A percentile compares a stretch with the other conserved stretches of the same genome.
Conservation (phyloP, 35 echinoderm and acorn worm genomes). For the Apostichopus japonicus region DNA sequence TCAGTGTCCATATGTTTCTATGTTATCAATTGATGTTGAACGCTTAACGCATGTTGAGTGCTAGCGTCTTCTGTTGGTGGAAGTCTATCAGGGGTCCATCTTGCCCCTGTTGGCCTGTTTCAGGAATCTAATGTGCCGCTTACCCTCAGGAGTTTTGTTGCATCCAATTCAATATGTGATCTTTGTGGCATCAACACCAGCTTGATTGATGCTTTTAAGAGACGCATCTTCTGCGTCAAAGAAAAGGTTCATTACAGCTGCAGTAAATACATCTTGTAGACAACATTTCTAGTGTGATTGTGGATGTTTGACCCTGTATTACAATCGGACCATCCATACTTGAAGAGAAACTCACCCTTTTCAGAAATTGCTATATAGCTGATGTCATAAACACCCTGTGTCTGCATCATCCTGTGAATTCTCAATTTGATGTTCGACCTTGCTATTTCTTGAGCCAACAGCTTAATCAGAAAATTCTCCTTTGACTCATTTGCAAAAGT, state of each 20-base stretch:
- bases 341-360: slow-evolving; percentile 24
- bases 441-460: no score
- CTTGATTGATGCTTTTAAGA: slow-evolving; percentile 13
- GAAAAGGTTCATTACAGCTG: background rate
- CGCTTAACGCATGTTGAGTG: slow-evolving; percentile 45
- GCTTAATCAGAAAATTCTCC: no score
- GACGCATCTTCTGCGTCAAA: slow-evolving; percentile 22
- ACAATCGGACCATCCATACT: slow-evolving; percentile 16
- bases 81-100: slow-evolving; percentile 24
- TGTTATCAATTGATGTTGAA: slow-evolving; percentile 36
- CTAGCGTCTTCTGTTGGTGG: slow-evolving; percentile 51
- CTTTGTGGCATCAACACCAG: slow-evolving; percentile 21
- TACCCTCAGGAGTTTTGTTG: background rate
- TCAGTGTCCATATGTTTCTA: slow-evolving; percentile 32
- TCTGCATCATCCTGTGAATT: no score
- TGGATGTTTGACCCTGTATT: slow-evolving; percentile 36
- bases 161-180: background rate
- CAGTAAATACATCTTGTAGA: slow-evolving; percentile 35
- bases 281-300: background rate
- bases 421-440: no score
- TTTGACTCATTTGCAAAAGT: no score
- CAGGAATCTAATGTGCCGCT: slow-evolving; percentile 8
- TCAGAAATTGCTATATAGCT: slow-evolving; percentile 13
- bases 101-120: background rate
- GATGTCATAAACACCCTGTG: background rate